Percentiles rank a stretch among this genome's conserved stretches.
Evolutionary conservation across 37 sponge, comb jelly and placozoan species (phyloP).

Genomic region (Oscarella lobularis): DNA sequence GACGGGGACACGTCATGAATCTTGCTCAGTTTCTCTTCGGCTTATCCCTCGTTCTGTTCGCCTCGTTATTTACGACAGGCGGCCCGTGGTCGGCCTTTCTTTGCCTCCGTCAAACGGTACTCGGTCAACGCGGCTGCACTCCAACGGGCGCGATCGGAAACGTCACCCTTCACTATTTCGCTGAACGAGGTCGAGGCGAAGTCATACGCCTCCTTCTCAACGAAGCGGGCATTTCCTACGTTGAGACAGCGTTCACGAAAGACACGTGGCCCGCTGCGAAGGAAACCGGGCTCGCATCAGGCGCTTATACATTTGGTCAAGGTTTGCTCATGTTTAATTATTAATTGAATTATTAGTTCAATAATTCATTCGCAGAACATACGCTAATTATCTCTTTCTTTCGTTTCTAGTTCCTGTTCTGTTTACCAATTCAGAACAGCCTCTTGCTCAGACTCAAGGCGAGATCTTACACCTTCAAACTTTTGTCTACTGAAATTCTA

Average conservation of each 20-base stretch:
- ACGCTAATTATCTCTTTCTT: not conserved
- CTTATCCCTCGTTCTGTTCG: too few species aligned
- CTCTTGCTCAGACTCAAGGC: too few species aligned
- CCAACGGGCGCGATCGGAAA: not conserved
- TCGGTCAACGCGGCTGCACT: not conserved
- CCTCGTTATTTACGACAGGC: too few species aligned
- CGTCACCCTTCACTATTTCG: slow-evolving; percentile 8
- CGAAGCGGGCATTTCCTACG: slow-evolving; percentile 20
- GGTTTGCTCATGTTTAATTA: not conserved
- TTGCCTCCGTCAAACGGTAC: not conserved
- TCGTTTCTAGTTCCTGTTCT: too few species aligned
- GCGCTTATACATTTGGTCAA: slow-evolving; percentile 16
- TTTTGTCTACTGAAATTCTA: too few species aligned
- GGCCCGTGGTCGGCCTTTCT: too few species aligned
- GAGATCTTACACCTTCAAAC: too few species aligned
- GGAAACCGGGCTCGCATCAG: slow-evolving; percentile 36
- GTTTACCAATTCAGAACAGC: too few species aligned
- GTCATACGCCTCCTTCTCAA: not conserved
- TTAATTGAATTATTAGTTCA: not conserved
- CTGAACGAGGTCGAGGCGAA: not conserved
- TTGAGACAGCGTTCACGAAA: not conserved
- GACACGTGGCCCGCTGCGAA: slow-evolving; percentile 17
- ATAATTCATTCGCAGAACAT: not conserved
- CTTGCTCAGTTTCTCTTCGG: too few species aligned
- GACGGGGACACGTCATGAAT: too few species aligned